Percentiles rank a stretch among this genome's conserved stretches.
Conservation (phyloP, 1,140 invertebrate species). For the Meloidogyne hapla region DNA sequence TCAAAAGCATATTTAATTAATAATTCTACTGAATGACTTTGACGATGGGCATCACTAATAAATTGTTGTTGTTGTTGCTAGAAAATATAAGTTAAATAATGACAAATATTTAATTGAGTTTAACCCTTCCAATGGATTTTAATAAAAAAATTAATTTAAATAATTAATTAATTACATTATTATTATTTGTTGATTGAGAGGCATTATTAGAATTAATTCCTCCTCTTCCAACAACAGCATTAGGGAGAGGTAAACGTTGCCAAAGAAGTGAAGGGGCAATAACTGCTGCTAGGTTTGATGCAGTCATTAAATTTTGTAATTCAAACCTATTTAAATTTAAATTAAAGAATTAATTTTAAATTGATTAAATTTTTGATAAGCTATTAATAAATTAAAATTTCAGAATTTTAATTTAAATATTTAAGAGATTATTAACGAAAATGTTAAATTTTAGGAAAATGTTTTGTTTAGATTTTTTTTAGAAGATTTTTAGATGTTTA, state of each 20-base stretch:
- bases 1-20: constrained; percentile 56
- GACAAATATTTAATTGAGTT: not conserved
- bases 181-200: not conserved
- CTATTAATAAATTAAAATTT: not conserved
- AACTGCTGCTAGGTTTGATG: constrained; percentile 59
- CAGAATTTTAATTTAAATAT: not conserved
- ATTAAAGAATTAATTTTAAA: not conserved
- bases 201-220: not conserved
- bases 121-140: too few relatives aligned
- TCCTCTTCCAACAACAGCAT: not conserved
- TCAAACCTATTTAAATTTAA: constrained; percentile 45
- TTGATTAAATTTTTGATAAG: too few relatives aligned
- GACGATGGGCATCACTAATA: constrained; percentile 55
- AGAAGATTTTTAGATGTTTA: too few relatives aligned
- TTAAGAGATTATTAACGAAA: too few relatives aligned
- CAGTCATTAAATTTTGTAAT: constrained; percentile 59
- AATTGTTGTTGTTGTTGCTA: constrained; percentile 32
- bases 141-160: too few relatives aligned
- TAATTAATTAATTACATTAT: not conserved
- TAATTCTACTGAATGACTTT: constrained; percentile 54
- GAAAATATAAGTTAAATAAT: constrained; percentile 14
- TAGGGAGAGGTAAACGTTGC: constrained; percentile 17
- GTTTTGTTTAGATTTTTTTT: too few relatives aligned
- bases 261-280: constrained; percentile 61
- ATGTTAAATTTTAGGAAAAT: too few relatives aligned